phyloP scores from a whole-genome alignment of 2,797 vertebrate species.

The Trachops cirrhosus region DNA sequence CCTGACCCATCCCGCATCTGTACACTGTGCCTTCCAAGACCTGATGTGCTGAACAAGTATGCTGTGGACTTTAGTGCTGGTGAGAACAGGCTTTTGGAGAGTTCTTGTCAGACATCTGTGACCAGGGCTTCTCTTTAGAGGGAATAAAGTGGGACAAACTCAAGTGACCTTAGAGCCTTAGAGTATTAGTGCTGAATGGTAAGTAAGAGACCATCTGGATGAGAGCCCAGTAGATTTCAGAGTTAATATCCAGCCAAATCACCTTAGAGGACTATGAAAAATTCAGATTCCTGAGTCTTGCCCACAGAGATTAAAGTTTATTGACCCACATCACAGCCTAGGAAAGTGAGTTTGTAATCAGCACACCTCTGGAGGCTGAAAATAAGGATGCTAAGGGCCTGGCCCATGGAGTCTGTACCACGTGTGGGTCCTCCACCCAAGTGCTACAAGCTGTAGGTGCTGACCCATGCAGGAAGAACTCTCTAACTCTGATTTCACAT shows the following conservation, averaged over 20 bases:
- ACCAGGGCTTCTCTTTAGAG: background rate
- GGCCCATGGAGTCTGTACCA: fast-evolving
- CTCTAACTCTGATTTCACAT: background rate
- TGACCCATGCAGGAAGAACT: background rate
- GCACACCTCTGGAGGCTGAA: background rate
- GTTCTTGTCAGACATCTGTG: background rate
- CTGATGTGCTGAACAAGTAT: background rate
- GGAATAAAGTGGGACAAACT: background rate
- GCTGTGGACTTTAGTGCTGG: background rate
- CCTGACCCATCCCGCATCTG: background rate
- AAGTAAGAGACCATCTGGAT: background rate
- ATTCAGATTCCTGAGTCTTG: background rate
- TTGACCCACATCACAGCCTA: background rate
- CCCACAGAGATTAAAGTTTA: background rate
- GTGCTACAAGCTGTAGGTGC: too few species aligned
- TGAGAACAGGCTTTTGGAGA: background rate
- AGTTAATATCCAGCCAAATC: background rate
- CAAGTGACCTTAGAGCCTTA: background rate
- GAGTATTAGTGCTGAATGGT: background rate
- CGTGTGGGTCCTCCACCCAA: too few species aligned
- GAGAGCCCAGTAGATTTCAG: background rate
- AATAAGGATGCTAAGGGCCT: background rate
- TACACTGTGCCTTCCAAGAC: background rate
- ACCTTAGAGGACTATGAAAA: background rate
- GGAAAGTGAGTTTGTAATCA: background rate